A percentile compares a stretch with the other conserved stretches of the same genome.
Evolutionary conservation across 2,888 invertebrate genomes (phyloP).

Genomic region (Lottia scabra): DNA sequence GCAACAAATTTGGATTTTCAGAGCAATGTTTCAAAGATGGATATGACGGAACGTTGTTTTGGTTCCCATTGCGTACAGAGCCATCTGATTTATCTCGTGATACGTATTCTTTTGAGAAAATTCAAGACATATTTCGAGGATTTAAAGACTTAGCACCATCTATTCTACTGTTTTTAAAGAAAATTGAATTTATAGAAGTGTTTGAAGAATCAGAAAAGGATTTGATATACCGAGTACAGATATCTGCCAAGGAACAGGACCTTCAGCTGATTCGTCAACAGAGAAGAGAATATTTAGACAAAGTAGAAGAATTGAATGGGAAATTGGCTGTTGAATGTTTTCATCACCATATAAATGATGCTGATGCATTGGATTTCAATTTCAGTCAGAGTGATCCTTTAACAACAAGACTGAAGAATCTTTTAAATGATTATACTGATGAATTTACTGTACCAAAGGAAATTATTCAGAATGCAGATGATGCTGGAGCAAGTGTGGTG

Average conservation of each 20-base stretch:
- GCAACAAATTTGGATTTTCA: conserved; percentile 42
- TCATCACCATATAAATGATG: conserved; percentile 19
- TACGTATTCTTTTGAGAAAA: conserved; percentile 41
- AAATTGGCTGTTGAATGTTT: conserved; percentile 10
- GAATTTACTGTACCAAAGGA: conserved; percentile 61
- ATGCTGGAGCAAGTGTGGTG: conserved; percentile 55
- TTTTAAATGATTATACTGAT: conserved; percentile 57
- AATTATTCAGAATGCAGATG: conserved; percentile 62
- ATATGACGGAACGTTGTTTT: conserved; percentile 55
- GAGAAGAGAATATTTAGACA: conserved; percentile 3
- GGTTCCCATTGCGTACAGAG: conserved; percentile 57
- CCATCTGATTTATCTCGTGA: conserved; percentile 49
- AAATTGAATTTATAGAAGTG: conserved; percentile 49
- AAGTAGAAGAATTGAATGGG: conserved; percentile 6
- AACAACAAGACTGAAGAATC: conserved; percentile 43
- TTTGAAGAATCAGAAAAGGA: conserved; percentile 13
- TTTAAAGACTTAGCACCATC: conserved; percentile 51
- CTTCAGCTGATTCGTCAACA: background rate
- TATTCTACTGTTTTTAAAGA: conserved; percentile 57
- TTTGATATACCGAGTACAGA: background rate
- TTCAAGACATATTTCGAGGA: conserved; percentile 44
- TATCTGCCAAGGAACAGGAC: background rate
- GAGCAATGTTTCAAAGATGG: conserved; percentile 33
- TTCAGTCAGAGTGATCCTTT: conserved; percentile 58
- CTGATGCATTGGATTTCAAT: conserved; percentile 29